These are phyloP conservation scores for Albula glossodonta DNA, from an alignment of 2,113 vertebrate species.

Conservation along the genomic window DNA sequence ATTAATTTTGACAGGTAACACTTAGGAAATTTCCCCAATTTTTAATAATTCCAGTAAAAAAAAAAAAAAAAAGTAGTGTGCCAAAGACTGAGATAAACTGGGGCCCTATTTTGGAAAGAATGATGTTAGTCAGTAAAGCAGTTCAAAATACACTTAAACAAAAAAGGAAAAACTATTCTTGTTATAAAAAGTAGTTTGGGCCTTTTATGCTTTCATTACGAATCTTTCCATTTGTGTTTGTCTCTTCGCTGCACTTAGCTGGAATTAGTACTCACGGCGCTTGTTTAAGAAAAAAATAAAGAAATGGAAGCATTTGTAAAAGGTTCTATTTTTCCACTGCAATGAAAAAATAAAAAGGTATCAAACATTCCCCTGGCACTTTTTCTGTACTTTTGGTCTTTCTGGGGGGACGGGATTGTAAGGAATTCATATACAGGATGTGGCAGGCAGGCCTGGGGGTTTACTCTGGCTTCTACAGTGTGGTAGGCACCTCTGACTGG, in stretches of 20 bases:
- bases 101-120: constrained; percentile 70
- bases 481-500: background rate
- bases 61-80: constrained; percentile 66
- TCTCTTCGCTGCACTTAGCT: constrained; percentile 77
- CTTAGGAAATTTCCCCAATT: constrained; percentile 48
- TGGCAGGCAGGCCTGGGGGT: background rate
- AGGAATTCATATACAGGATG: background rate
- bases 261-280: constrained; percentile 63
- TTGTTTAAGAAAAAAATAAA: constrained; percentile 52
- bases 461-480: background rate
- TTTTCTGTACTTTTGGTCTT: constrained; percentile 69
- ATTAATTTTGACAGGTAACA: constrained; percentile 46
- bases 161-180: constrained; percentile 37
- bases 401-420: constrained; percentile 19
- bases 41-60: constrained; percentile 47
- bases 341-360: constrained; percentile 90
- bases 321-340: constrained; percentile 99
- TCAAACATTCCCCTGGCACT: constrained; percentile 87
- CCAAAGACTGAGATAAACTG: constrained; percentile 77
- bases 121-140: constrained; percentile 50
- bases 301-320: constrained; percentile 85
- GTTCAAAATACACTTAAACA: constrained; percentile 23
- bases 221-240: constrained; percentile 65
- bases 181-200: constrained; percentile 42
- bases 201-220: constrained; percentile 71